Conservation (phyloP, 2,113 vertebrate species). For the Raja brachyura region DNA sequence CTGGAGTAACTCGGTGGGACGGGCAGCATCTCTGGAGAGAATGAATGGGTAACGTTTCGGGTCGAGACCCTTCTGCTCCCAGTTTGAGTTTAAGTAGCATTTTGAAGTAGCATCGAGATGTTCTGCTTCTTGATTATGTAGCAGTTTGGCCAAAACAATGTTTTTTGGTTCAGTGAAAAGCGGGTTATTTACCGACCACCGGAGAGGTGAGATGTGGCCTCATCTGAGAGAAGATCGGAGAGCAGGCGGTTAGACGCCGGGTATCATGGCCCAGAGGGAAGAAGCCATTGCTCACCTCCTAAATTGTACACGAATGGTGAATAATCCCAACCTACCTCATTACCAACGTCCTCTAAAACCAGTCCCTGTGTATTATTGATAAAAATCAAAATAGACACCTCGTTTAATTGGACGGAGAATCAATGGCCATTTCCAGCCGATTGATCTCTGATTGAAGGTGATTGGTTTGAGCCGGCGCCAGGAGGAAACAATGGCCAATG, state of each 20-base stretch:
- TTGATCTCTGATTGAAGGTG: constrained; percentile 7
- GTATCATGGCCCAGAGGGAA: background rate
- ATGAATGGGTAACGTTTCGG: too few relatives aligned
- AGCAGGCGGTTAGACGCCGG: too few relatives aligned
- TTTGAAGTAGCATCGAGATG: background rate
- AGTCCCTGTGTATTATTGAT: background rate
- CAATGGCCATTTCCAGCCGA: constrained; percentile 1
- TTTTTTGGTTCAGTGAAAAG: background rate
- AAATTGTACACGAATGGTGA: background rate
- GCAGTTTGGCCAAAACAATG: background rate
- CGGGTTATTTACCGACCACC: background rate
- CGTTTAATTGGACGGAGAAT: background rate
- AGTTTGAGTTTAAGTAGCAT: too few relatives aligned
- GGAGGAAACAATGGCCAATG: constrained; percentile 56
- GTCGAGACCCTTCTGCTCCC: too few relatives aligned
- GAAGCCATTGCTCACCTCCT: background rate
- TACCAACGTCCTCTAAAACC: background rate
- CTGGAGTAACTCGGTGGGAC: too few relatives aligned
- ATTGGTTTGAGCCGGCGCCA: background rate
- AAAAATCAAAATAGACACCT: background rate
- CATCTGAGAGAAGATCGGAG: background rate
- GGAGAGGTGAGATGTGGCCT: background rate
- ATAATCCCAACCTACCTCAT: background rate
- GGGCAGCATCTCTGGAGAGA: too few relatives aligned
- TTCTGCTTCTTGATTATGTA: background rate